Evolutionary conservation across 2,797 vertebrate genomes (phyloP).

Genomic region (Manis javanica): DNA sequence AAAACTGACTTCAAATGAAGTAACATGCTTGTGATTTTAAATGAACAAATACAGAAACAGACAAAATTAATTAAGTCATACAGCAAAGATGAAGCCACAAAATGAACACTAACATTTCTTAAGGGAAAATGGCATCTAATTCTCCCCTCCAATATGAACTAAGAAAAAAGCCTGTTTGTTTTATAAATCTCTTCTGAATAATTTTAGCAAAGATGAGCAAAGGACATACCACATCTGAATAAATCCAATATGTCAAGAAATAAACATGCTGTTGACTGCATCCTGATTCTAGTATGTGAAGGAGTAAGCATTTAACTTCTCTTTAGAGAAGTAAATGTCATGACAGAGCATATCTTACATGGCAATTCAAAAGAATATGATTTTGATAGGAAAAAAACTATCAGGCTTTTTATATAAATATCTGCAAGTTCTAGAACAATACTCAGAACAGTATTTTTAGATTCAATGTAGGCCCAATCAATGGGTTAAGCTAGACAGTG

Average conservation of each 20-base stretch:
- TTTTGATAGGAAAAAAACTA: background rate
- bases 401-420: background rate
- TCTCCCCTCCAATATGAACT: constrained; percentile 3
- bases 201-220: background rate
- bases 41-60: constrained; percentile 8
- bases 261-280: background rate
- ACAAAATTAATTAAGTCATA: constrained; percentile 7
- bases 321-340: background rate
- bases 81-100: constrained; percentile 30
- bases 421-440: background rate
- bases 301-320: background rate
- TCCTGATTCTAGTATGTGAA: background rate
- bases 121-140: background rate
- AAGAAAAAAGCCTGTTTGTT: constrained; percentile 16
- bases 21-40: constrained; percentile 41
- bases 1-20: constrained; percentile 15
- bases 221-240: background rate
- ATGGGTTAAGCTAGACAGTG: background rate
- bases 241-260: background rate
- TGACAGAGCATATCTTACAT: background rate
- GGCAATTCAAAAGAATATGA: background rate
- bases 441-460: background rate
- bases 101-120: background rate
- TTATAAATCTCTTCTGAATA: background rate
- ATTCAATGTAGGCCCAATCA: background rate